Base-by-base conservation (phyloP, 2,888 invertebrate genomes). In the Hirtodrosophila alboralis region DNA sequence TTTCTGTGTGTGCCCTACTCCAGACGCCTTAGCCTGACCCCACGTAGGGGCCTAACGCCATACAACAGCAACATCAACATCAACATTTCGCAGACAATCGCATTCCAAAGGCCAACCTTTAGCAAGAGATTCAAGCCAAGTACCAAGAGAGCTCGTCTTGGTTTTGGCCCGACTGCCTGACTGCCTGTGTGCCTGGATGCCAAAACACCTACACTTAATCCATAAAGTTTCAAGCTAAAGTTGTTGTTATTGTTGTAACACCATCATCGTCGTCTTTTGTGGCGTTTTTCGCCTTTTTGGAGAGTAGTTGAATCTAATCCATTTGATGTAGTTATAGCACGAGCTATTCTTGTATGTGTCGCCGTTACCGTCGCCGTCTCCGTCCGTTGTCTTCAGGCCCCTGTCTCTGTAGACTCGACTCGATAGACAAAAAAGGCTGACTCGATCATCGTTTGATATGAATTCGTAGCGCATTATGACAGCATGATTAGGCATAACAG, bases 401-500 rank as follows among this genome's bases (percentile, higher is more conserved):
- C 52, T 23, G 12, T 21, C 38, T 26, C 14, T 43, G 44, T 36
- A 58, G 18, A 37, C 13, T 33, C 14, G 23, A 23, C 23, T 23
- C 23, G n/a, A 61, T 64, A 68, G 58, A 80, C 69, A 76, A 77
- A 64, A 76, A 68, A 87, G 75, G 77, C 75, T 80, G 83, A 57
- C 76, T 77, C 79, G 88, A 84, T 87, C 87, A 87, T 84, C 87
- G 86, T 85, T 84, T 85, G 86, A 86, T 81, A 84, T 71, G 79
- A 81, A 77, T 79, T 81, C 84, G 84, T 75, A 84, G 78, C 86
- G 78, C 86, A 87, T 88, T 89, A 88, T 89, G 89, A 89, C 89
- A 89, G 88, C 89, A 87, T 89, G 89, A 89, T 89, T 89, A 89
- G 89, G 89, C 89, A 88, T 86, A 86, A 86, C 85, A 79, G 87